These are phyloP conservation scores for Ceratina japonica DNA, from an alignment of 1,140 invertebrate genomes.

Conservation along the genomic window DNA sequence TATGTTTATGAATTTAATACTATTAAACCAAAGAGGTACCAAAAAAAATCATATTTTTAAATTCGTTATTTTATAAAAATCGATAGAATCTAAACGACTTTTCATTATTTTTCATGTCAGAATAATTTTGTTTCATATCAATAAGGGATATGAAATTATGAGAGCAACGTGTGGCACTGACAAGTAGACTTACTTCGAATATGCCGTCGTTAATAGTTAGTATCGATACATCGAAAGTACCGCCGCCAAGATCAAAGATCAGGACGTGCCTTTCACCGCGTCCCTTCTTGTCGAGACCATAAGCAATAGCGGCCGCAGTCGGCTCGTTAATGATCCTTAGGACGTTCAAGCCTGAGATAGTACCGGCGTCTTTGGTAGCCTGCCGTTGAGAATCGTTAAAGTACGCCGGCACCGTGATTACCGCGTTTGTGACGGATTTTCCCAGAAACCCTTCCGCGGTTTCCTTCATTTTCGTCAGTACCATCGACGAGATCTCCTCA, in stretches of 20 bases:
- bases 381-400: conserved; percentile 96
- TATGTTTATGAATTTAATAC: too few relatives aligned
- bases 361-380: conserved; percentile 97
- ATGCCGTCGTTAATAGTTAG: conserved; percentile 98
- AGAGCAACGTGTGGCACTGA: too few relatives aligned
- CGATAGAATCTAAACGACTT: too few relatives aligned
- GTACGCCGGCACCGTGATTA: conserved; percentile 76
- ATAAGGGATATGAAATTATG: too few relatives aligned
- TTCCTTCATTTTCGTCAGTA: conserved; percentile 97
- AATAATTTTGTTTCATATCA: too few relatives aligned
- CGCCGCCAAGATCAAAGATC: conserved; percentile 95
- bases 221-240: conserved; percentile 98
- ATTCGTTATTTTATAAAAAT: too few relatives aligned
- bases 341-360: conserved; percentile 97
- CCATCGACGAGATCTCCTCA: conserved; percentile 62
- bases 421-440: conserved; percentile 64
- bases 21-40: too few relatives aligned
- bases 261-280: conserved; percentile 83
- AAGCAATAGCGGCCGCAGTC: conserved; percentile 97
- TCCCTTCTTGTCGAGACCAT: conserved; percentile 99
- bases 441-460: conserved; percentile 95
- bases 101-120: too few relatives aligned
- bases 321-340: conserved; percentile 99
- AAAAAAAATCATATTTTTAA: too few relatives aligned
- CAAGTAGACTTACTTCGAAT: conserved; percentile 87